These are phyloP conservation scores for Neolamprologus caudopunctatus DNA, from an alignment of 2,113 vertebrate species.

Conservation along the genomic window DNA sequence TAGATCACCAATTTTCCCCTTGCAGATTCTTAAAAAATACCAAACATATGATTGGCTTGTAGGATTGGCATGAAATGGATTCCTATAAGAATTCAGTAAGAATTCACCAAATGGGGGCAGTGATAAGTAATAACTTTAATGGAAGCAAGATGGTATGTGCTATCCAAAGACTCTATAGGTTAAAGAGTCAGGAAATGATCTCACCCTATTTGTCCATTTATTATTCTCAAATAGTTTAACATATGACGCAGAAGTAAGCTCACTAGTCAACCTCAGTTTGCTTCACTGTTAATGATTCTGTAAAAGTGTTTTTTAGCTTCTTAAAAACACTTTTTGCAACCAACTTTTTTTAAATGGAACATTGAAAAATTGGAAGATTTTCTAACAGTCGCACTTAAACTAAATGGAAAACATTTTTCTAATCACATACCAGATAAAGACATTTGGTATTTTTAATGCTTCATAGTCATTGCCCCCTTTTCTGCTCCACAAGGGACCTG, in stretches of 20 bases:
- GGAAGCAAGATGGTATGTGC: conserved; percentile 6
- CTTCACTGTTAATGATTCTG: background rate
- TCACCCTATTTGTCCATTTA: background rate
- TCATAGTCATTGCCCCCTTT: background rate
- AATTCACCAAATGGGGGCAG: background rate
- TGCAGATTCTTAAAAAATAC: background rate
- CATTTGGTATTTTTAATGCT: background rate
- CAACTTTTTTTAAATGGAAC: background rate
- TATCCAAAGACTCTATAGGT: background rate
- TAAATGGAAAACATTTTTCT: background rate
- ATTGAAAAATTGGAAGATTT: background rate
- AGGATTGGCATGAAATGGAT: background rate
- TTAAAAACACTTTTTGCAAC: background rate
- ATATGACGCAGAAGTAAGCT: background rate
- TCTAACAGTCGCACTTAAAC: background rate
- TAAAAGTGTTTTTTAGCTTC: background rate
- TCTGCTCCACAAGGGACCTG: background rate
- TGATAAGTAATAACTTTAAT: conserved; percentile 2
- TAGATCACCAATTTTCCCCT: background rate
- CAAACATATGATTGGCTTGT: background rate
- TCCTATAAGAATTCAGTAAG: background rate
- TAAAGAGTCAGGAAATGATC: background rate
- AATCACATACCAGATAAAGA: background rate
- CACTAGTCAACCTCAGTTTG: background rate
- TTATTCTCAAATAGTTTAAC: background rate